Percentiles rank a stretch among this genome's conserved stretches.
phyloP scores from a whole-genome alignment of 2,888 invertebrate species.

The Mimachlamys varia region DNA sequence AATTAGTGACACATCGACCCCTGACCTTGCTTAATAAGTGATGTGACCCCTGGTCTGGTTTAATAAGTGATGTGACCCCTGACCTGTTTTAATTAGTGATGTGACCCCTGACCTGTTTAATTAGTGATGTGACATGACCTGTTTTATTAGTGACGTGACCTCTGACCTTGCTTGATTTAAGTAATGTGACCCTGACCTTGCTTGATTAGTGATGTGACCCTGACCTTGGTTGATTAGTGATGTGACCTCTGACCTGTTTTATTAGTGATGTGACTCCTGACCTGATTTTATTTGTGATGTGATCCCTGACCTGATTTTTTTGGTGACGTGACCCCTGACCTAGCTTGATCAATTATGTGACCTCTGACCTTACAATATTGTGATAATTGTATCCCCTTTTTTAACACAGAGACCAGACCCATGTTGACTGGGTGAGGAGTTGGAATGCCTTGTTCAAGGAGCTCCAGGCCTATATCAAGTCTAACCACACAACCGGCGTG shows the following conservation, averaged over 20 bases:
- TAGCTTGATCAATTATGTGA: neutral
- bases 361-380: neutral
- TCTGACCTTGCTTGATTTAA: too few species aligned
- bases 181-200: too few species aligned
- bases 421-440: conserved; percentile 96
- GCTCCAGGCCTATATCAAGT: conserved; percentile 95
- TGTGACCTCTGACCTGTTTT: too few species aligned
- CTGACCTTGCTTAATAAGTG: too few species aligned
- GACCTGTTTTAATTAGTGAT: neutral
- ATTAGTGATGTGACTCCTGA: too few species aligned
- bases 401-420: conserved; percentile 88
- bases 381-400: neutral
- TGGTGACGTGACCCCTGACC: neutral
- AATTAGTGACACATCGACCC: neutral
- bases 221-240: too few species aligned
- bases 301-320: neutral
- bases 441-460: conserved; percentile 94
- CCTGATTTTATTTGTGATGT: too few species aligned
- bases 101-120: neutral
- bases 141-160: too few species aligned
- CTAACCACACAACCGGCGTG: conserved; percentile 97
- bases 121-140: neutral
- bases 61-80: too few species aligned
- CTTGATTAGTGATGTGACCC: too few species aligned
- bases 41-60: too few species aligned